Base-by-base conservation (phyloP, 2,113 vertebrate species). In the Melanerpes formicivorus region DNA sequence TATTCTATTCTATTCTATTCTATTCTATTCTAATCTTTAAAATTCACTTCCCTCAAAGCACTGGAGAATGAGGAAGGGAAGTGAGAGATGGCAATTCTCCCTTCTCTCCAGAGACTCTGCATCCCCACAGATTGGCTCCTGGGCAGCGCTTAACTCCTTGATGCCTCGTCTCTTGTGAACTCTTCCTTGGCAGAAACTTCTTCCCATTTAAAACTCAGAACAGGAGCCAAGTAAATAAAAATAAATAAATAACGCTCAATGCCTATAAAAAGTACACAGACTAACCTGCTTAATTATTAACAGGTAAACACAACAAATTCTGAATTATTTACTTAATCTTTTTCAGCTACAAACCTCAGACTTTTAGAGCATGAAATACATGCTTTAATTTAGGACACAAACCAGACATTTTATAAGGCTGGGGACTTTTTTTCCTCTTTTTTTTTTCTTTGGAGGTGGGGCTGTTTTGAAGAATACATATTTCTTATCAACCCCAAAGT, bases 261-360 rank as follows among this genome's bases (percentile, higher is more conserved):
- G 76, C 84, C 95, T 97, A 97, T 96, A 97, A 97, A 97, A 97
- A 97, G 94, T 96, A 97, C 96, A 97, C 88, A 96, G 92, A 95
- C 96, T 95, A 97, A 93, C 92, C 91, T 97, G 85, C 86, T 98
- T 97, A 98, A 98, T 97, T 97, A 98, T 98, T 98, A 98, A 98
- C 96, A 97, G 96, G 95, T 97, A 98, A 98, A 97, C 87, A 98
- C 91, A 96, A 97, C 94, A 94, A 94, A 97, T 96, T 97, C 91
- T 98, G 91, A 98, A 98, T 97, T 97, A 98, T 98, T 98, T 97
- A 97, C 95, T 95, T 97, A 97, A 97, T 95, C 95, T 94, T 96
- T 93, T 96, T 96, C 82, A 96, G 95, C 95, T 97, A 96, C 95
- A 97, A 97, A 95, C 91, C 95, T 96, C 74, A 95, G 96, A 97